These are phyloP conservation scores for Leptodactylus fallax DNA, from an alignment of 2,797 vertebrate genomes.

Conservation along the genomic window DNA sequence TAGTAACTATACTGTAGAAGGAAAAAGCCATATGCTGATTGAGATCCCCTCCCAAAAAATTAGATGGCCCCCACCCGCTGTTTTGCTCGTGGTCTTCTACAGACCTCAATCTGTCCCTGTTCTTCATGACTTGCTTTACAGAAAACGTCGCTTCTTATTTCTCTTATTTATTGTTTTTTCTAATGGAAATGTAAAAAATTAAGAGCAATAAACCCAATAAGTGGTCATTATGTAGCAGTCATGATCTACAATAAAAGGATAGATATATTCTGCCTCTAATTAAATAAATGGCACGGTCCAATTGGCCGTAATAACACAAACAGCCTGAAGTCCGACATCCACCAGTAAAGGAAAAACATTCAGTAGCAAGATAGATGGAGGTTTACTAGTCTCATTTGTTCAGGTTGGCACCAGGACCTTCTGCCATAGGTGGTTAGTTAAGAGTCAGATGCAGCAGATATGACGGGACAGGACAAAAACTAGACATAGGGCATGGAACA, in stretches of 20 bases:
- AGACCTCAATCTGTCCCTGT: not conserved
- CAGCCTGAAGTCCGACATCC: not conserved
- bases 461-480: too few relatives aligned
- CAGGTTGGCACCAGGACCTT: too few relatives aligned
- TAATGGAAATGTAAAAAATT: not conserved
- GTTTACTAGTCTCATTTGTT: too few relatives aligned
- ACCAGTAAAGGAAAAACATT: not conserved
- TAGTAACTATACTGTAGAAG: too few relatives aligned
- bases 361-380: not conserved
- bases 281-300: not conserved
- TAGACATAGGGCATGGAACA: too few relatives aligned
- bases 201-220: not conserved
- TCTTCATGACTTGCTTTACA: not conserved
- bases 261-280: not conserved
- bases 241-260: not conserved
- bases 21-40: not conserved
- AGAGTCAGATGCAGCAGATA: too few relatives aligned
- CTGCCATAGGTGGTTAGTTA: too few relatives aligned
- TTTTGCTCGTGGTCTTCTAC: not conserved
- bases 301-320: not conserved
- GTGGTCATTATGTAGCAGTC: not conserved
- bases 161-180: not conserved
- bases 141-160: not conserved
- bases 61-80: not conserved
- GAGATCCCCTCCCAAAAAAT: not conserved